These are phyloP conservation scores for Protaetia brevitarsis DNA, from an alignment of 1,140 invertebrate species.

Conservation along the genomic window DNA sequence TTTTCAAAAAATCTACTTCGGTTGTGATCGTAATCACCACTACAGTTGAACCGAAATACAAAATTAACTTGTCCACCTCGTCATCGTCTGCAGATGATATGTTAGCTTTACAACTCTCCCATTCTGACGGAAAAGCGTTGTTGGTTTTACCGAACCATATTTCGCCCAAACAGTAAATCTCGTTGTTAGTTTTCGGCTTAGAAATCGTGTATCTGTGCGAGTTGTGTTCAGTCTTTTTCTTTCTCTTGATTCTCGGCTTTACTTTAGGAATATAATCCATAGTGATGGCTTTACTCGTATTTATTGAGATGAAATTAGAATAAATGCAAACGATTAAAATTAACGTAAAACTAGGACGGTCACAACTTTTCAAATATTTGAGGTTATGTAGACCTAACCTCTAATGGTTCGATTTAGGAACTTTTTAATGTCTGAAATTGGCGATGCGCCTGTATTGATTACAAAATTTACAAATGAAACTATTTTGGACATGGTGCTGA, in stretches of 20 bases:
- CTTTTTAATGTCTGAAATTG: too few species aligned
- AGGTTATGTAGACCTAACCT: too few species aligned
- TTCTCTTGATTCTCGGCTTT: not conserved
- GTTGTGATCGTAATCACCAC: conserved; percentile 26
- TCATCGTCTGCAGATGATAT: conserved; percentile 14
- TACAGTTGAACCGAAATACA: conserved; percentile 28
- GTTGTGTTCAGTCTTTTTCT: not conserved
- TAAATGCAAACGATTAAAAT: too few species aligned
- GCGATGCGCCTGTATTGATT: too few species aligned
- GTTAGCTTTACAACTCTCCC: conserved; percentile 27
- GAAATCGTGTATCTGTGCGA: not conserved
- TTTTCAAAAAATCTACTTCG: conserved; percentile 29
- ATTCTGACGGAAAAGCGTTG: conserved; percentile 30
- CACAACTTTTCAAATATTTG: too few species aligned
- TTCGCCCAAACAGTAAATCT: conserved; percentile 27
- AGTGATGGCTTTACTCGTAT: not conserved
- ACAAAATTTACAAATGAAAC: too few species aligned
- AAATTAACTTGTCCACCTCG: conserved; percentile 21
- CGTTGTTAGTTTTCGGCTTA: not conserved
- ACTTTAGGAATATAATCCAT: not conserved
- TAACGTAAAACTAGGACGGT: too few species aligned
- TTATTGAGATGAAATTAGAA: too few species aligned
- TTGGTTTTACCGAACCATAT: conserved; percentile 29
- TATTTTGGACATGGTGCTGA: too few species aligned
- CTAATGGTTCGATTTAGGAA: too few species aligned